A percentile compares a stretch with the other conserved stretches of the same genome.
phyloP scores from a whole-genome alignment of 1,140 invertebrate genomes.

The Calycopis cecrops region DNA sequence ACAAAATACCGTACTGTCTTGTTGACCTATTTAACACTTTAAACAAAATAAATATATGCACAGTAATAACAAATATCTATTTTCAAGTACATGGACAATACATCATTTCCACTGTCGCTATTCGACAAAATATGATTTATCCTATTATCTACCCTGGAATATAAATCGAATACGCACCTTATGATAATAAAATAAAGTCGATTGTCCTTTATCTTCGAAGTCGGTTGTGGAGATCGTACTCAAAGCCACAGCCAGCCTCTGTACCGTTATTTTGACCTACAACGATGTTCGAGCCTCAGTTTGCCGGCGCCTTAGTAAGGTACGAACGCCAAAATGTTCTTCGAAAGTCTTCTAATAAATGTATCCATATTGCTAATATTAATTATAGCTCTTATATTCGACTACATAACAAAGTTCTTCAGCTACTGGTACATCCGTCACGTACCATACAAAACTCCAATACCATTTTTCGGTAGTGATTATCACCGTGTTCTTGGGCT shows the following conservation, averaged over 20 bases:
- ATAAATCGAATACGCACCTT: neutral
- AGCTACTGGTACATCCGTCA: slow-evolving; percentile 66
- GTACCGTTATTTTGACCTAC: slow-evolving; percentile 61
- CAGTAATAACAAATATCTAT: slow-evolving; percentile 3
- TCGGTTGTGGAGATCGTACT: slow-evolving; percentile 4
- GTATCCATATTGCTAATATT: slow-evolving; percentile 39
- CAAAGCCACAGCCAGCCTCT: slow-evolving; percentile 18
- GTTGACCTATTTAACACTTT: neutral
- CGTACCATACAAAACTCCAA: slow-evolving; percentile 46
- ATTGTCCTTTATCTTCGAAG: neutral
- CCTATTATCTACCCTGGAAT: neutral
- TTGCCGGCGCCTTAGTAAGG: slow-evolving; percentile 32
- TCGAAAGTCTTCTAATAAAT: slow-evolving; percentile 64
- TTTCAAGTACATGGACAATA: slow-evolving; percentile 5
- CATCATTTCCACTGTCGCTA: slow-evolving; percentile 6
- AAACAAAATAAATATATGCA: neutral
- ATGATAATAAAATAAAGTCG: neutral
- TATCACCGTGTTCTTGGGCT: slow-evolving; percentile 52
- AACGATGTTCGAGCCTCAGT: slow-evolving; percentile 42
- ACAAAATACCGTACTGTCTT: neutral
- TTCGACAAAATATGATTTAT: neutral
- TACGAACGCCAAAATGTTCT: slow-evolving; percentile 60
- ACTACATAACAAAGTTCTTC: slow-evolving; percentile 67
- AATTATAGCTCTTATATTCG: slow-evolving; percentile 52
- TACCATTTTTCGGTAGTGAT: slow-evolving; percentile 64